A percentile compares a stretch with the other conserved stretches of the same genome.
Evolutionary conservation across 2,797 vertebrate species (phyloP).

Genomic region (Acanthopagrus latus): DNA sequence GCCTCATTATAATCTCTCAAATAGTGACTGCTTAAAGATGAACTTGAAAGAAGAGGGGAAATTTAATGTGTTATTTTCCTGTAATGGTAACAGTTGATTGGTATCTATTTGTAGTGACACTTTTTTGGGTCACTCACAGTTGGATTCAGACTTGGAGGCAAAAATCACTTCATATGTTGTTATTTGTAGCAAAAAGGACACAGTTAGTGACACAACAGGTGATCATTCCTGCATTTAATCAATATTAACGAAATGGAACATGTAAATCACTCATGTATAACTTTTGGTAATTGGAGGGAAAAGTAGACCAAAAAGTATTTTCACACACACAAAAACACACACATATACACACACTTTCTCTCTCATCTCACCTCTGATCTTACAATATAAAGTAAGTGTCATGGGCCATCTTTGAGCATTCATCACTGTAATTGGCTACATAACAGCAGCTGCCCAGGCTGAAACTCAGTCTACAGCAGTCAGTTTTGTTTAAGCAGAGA

Average conservation of each 20-base stretch:
- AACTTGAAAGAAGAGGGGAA: not conserved
- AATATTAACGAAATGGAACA: not conserved
- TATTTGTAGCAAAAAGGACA: too few relatives aligned
- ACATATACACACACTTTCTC: constrained; percentile 2
- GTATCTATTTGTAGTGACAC: too few relatives aligned
- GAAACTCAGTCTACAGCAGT: constrained; percentile 53
- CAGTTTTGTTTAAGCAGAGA: constrained; percentile 62
- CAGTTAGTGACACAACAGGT: not conserved
- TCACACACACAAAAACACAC: constrained; percentile 4
- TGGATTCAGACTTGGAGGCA: too few relatives aligned
- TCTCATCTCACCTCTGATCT: constrained; percentile 40
- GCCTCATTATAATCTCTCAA: not conserved
- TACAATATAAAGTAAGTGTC: constrained; percentile 47
- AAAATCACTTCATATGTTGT: too few relatives aligned
- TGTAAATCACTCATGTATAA: not conserved
- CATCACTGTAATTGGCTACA: constrained; percentile 62
- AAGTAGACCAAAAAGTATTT: not conserved
- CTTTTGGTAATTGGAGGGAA: constrained; percentile 5
- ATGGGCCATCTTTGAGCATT: constrained; percentile 51
- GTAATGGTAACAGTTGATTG: not conserved
- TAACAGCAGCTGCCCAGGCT: constrained; percentile 45
- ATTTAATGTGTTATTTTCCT: not conserved
- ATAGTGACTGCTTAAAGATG: not conserved
- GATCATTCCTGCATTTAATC: not conserved
- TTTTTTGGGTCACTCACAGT: too few relatives aligned